Evolutionary conservation across 2,888 invertebrate species (phyloP).

Genomic region (Megalurothrips usitatus): DNA sequence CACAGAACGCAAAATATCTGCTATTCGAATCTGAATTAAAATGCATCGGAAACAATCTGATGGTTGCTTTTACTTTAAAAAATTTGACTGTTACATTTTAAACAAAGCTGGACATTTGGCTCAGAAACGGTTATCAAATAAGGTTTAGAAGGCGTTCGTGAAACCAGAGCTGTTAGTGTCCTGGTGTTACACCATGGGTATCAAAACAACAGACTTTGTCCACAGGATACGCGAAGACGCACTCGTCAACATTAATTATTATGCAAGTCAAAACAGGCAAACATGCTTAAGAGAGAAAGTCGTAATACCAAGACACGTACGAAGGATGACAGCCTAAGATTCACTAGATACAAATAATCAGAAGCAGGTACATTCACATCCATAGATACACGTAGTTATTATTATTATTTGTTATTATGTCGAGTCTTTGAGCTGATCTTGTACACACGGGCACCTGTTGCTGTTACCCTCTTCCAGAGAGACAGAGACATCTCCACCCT

Average conservation of each 20-base stretch:
- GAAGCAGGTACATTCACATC: conserved; percentile 10
- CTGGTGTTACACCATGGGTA: not conserved
- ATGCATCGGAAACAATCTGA: too few relatives aligned
- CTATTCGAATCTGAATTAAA: too few relatives aligned
- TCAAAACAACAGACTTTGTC: not conserved
- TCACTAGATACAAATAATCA: not conserved
- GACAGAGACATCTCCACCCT: not conserved
- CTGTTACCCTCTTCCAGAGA: not conserved
- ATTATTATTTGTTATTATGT: too few relatives aligned
- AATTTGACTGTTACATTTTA: not conserved
- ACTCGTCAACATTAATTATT: not conserved
- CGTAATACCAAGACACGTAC: conserved; percentile 5
- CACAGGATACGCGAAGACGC: not conserved
- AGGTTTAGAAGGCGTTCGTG: not conserved
- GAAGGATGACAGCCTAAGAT: not conserved
- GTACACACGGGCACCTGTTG: not conserved
- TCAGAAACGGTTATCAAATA: not conserved
- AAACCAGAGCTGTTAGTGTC: not conserved
- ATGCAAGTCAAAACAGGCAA: not conserved
- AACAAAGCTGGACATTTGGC: too few relatives aligned
- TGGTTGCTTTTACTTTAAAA: too few relatives aligned
- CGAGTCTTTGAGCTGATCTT: not conserved
- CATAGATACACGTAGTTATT: not conserved
- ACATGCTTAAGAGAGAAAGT: not conserved
- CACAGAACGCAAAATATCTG: not conserved